Percentiles rank a stretch among this genome's conserved stretches.
phyloP scores from a whole-genome alignment of 2,113 vertebrate species.

The Paracanthobrama guichenoti region DNA sequence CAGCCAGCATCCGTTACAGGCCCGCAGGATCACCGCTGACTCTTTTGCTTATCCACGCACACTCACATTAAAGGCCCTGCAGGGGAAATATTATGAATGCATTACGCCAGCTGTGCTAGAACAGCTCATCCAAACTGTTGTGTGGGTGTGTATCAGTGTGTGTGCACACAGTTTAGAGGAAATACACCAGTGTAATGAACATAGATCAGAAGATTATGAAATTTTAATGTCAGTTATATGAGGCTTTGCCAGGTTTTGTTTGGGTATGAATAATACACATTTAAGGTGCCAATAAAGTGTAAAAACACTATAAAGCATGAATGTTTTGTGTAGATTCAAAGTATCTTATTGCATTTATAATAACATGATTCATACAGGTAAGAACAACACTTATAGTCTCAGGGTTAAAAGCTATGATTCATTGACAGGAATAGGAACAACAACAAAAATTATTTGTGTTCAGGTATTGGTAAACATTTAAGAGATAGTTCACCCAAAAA shows the following conservation, averaged over 20 bases:
- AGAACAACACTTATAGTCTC: neutral
- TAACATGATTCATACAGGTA: neutral
- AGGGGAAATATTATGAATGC: constrained; percentile 40
- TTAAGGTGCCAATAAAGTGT: neutral
- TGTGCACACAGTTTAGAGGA: neutral
- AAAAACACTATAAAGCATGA: neutral
- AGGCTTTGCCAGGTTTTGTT: constrained; percentile 21
- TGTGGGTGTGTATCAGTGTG: constrained; percentile 26
- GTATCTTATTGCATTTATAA: neutral
- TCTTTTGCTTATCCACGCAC: constrained; percentile 2
- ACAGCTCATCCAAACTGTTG: constrained; percentile 25
- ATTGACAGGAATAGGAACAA: neutral
- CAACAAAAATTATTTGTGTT: neutral
- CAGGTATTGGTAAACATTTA: neutral
- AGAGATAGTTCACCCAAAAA: neutral
- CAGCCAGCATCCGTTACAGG: constrained; percentile 37
- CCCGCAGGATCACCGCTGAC: constrained; percentile 26
- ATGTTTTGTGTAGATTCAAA: neutral
- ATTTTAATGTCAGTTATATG: neutral
- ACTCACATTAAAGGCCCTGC: constrained; percentile 16
- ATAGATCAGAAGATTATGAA: constrained; percentile 1
- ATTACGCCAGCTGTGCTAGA: constrained; percentile 37
- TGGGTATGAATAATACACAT: neutral
- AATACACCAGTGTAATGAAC: constrained; percentile 28
- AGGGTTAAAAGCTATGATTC: neutral